These are phyloP conservation scores for Cremastinae sp. DNA, from an alignment of 2,888 invertebrate genomes.

Conservation along the genomic window DNA sequence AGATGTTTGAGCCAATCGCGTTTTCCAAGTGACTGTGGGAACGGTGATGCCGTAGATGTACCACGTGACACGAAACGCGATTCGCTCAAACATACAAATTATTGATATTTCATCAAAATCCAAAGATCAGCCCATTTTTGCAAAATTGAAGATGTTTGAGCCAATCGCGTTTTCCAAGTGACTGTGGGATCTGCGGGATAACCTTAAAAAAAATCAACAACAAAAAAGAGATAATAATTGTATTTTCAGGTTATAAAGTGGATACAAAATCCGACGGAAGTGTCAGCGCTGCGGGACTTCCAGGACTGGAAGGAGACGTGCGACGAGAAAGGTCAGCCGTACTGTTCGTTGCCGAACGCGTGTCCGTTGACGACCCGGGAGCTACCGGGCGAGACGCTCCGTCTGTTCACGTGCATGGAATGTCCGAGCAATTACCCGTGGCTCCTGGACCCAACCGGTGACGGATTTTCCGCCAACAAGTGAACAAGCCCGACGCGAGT, in stretches of 20 bases:
- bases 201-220: too few species aligned
- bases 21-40: too few species aligned
- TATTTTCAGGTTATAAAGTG: constrained; percentile 91
- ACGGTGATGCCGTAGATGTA: too few species aligned
- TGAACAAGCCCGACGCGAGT: constrained; percentile 79
- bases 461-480: constrained; percentile 93
- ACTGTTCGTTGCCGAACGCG: constrained; percentile 94
- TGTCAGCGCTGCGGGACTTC: constrained; percentile 93
- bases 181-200: too few species aligned
- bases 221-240: too few species aligned
- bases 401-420: constrained; percentile 97
- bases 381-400: constrained; percentile 94
- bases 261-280: constrained; percentile 97
- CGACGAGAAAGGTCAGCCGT: constrained; percentile 96
- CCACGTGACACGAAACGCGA: too few species aligned
- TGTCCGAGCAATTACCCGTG: constrained; percentile 97
- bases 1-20: too few species aligned
- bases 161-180: too few species aligned
- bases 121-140: too few species aligned
- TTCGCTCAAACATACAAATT: too few species aligned
- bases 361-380: constrained; percentile 94
- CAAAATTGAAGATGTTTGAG: too few species aligned
- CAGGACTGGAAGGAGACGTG: constrained; percentile 98
- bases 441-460: constrained; percentile 96
- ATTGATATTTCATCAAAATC: too few species aligned